Percentiles rank a stretch among this genome's conserved stretches.
Conservation (phyloP, 2,888 invertebrate genomes). For the Eupithecia exiguata region DNA sequence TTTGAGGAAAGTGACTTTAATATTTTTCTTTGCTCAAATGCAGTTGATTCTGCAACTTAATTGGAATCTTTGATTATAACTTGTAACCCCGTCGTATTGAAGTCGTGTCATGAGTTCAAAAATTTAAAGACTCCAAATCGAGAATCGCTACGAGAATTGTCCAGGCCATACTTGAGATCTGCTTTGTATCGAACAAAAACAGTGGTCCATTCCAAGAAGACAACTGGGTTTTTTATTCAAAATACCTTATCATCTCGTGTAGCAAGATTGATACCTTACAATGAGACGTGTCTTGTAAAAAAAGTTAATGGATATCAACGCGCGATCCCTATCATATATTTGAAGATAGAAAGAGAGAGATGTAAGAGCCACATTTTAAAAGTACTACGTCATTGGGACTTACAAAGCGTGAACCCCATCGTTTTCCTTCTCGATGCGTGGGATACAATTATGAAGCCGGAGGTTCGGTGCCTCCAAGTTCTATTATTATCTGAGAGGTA, state of each 20-base stretch:
- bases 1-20: not conserved
- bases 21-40: not conserved
- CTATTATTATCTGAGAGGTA: constrained; percentile 61
- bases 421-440: constrained; percentile 74
- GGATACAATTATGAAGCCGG: constrained; percentile 73
- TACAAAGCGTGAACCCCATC: constrained; percentile 71
- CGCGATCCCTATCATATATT: constrained; percentile 53
- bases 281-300: constrained; percentile 58
- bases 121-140: not conserved
- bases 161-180: not conserved
- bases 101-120: not conserved
- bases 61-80: not conserved
- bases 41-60: not conserved
- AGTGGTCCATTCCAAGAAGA: constrained; percentile 5
- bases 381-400: constrained; percentile 70
- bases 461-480: constrained; percentile 41
- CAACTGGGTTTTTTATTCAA: not conserved
- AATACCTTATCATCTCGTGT: constrained; percentile 29
- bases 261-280: constrained; percentile 32
- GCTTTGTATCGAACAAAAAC: not conserved
- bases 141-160: not conserved
- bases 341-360: constrained; percentile 57
- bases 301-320: constrained; percentile 68
- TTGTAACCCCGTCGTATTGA: not conserved
- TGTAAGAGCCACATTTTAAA: constrained; percentile 50